Evolutionary conservation across 2,113 vertebrate species (phyloP), one percentile per base, ranked within the genome.

Genomic region (Harpagus bidentatus): DNA sequence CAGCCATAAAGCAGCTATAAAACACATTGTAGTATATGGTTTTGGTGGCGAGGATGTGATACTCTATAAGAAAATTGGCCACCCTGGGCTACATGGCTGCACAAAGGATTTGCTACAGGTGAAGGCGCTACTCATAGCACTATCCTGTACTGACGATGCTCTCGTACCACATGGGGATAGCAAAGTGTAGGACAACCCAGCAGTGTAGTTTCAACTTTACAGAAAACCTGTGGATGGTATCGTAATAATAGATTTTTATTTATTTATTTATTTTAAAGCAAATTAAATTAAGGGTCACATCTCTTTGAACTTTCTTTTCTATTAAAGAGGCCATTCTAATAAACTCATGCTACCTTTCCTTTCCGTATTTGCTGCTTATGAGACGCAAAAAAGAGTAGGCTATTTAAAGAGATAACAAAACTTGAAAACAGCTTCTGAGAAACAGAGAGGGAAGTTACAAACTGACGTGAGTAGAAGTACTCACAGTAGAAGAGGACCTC

Each of bases 11-110:
- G 47, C 8, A 82, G 32, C 26, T 28, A 52, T 56, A 76, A 85
- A 96, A 56, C 13, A 45, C 32, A 4, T 2, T 6, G 26, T 5
- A 22, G 7, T 15, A 15, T 1, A 8, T 0, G 7, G 7, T 45
- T 67, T 50, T 55, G 11, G 5, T 22, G 21, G 26, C 10, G 3
- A 82, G 26, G 18, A 29, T 16, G 31, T 36, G 74, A 31, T 32
- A 28, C 9, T 25, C 23, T 20, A 2, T 6, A 52, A 56, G n/a
- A 40, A 83, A 43, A 31, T 26, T 12, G 19, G 22, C 25, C 70
- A n/a, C 26, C 53, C 11, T 5, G 32, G 47, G n/a, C 43, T 38
- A 13, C n/a, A 12, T 4, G 14, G 62, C 65, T 53, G 36, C 77
- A 63, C 11, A 42, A 38, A 48, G n/a, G 50, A 22, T 43, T 43